Evolutionary conservation across 2,888 invertebrate species (phyloP).

Genomic region (Dryadula phaetusa): DNA sequence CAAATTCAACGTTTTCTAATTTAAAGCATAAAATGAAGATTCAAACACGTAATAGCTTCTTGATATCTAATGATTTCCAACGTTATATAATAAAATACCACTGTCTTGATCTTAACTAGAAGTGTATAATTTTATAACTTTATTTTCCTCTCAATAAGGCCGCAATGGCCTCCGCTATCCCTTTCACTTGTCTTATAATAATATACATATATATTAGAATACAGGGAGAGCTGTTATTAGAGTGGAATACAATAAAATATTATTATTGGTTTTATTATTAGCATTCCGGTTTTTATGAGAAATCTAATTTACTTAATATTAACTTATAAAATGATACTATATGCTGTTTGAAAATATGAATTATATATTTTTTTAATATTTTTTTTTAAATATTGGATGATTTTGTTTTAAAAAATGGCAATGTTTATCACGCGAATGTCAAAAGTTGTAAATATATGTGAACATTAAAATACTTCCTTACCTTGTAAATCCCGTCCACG

Average conservation of each 20-base stretch:
- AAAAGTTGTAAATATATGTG: slow-evolving; percentile 26
- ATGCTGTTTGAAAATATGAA: background rate
- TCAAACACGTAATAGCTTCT: background rate
- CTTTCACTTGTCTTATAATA: slow-evolving; percentile 52
- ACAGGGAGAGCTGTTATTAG: slow-evolving; percentile 42
- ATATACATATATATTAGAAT: slow-evolving; percentile 49
- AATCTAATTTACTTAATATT: background rate
- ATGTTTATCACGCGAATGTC: slow-evolving; percentile 24
- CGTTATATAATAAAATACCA: slow-evolving; percentile 19
- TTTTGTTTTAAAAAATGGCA: no score
- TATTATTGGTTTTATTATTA: background rate
- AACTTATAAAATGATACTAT: background rate
- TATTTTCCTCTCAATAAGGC: slow-evolving; percentile 47
- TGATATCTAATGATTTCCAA: slow-evolving; percentile 14
- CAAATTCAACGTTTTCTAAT: slow-evolving; percentile 10
- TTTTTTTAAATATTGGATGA: no score
- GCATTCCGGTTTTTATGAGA: background rate
- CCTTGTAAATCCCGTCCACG: slow-evolving; percentile 96
- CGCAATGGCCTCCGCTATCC: slow-evolving; percentile 45
- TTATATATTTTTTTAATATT: no score
- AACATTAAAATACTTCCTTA: slow-evolving; percentile 64
- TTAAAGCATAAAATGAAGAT: slow-evolving; percentile 5
- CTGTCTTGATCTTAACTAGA: slow-evolving; percentile 19
- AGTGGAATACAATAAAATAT: slow-evolving; percentile 12
- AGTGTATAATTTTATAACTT: slow-evolving; percentile 30